Evolutionary conservation across 2,797 vertebrate genomes (phyloP).

Genomic region (Otus scops): DNA sequence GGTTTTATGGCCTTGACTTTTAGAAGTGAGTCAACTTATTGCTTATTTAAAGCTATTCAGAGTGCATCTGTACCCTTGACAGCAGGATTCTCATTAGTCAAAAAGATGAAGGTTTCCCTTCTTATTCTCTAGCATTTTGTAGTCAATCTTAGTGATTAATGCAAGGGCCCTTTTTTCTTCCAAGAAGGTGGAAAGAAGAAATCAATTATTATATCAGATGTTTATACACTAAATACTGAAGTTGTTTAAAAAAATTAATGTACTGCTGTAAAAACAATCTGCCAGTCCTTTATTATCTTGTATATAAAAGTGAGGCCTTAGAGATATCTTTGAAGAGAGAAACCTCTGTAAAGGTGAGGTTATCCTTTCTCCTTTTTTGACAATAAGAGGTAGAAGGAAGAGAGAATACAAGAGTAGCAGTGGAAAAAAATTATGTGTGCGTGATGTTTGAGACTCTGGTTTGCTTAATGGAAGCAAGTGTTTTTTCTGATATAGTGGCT

Average conservation of each 20-base stretch:
- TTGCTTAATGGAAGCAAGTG: neutral
- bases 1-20: neutral
- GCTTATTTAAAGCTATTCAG: neutral
- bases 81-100: neutral
- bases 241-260: neutral
- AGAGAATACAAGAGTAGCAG: neutral
- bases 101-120: neutral
- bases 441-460: neutral
- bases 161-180: neutral
- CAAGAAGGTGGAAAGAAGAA: neutral
- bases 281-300: neutral
- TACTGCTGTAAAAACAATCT: neutral
- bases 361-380: neutral
- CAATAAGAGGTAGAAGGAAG: neutral
- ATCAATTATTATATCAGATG: neutral
- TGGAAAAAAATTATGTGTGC: neutral
- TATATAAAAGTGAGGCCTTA: neutral
- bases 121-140: neutral
- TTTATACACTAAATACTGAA: neutral
- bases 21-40: neutral
- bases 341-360: neutral
- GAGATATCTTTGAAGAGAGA: neutral
- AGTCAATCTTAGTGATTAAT: neutral
- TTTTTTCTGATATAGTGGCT: neutral
- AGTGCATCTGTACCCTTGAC: neutral